A percentile compares a stretch with the other conserved stretches of the same genome.
Conservation (phyloP, 2,888 invertebrate genomes). For the Doris montereyensis region DNA sequence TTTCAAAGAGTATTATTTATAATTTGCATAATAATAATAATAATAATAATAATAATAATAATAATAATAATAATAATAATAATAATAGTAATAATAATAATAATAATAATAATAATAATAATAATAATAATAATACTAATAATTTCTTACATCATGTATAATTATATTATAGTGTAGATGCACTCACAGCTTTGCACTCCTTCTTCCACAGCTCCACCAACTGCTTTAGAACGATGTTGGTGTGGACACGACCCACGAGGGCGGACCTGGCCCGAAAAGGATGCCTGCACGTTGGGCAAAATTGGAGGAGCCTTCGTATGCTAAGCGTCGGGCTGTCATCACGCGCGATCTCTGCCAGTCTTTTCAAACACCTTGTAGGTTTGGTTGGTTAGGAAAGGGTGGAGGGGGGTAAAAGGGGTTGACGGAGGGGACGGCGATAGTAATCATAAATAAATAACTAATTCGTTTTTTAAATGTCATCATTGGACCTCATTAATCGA, state of each 20-base stretch:
- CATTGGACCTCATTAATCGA: too few species aligned
- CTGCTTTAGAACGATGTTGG: conserved; percentile 41
- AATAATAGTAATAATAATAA: background rate
- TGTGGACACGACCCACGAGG: conserved; percentile 28
- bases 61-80: too few species aligned
- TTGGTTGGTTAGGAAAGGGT: too few species aligned
- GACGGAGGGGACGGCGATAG: too few species aligned
- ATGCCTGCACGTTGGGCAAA: conserved; percentile 44
- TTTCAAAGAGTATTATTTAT: too few species aligned
- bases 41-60: too few species aligned
- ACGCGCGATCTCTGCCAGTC: conserved; percentile 39
- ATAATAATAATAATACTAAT: too few species aligned
- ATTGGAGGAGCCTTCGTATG: conserved; percentile 38
- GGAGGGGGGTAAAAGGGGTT: too few species aligned
- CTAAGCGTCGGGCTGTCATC: conserved; percentile 37
- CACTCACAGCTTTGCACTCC: conserved; percentile 39
- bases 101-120: background rate
- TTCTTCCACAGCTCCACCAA: conserved; percentile 42
- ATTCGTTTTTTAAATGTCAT: too few species aligned
- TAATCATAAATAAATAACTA: too few species aligned
- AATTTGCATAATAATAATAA: too few species aligned
- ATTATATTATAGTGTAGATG: too few species aligned
- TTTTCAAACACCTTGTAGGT: conserved; percentile 46
- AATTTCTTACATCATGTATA: background rate
- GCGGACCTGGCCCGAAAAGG: conserved; percentile 39